phyloP scores from a whole-genome alignment of 1,140 invertebrate species.

The Limonius californicus region DNA sequence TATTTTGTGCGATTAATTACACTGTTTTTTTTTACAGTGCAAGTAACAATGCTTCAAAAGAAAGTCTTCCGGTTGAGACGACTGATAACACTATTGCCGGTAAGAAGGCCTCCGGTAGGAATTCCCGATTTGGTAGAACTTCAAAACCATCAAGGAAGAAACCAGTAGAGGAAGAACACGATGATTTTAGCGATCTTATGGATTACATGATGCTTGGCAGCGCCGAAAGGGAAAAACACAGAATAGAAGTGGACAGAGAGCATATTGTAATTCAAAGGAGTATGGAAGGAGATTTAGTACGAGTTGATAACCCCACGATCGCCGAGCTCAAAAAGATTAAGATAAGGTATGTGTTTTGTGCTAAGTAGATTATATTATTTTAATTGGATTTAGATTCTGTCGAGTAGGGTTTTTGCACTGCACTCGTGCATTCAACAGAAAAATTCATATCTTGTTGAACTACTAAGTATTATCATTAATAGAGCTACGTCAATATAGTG shows the following conservation, averaged over 20 bases:
- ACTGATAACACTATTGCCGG: slow-evolving; percentile 9
- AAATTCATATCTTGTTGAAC: too few species aligned
- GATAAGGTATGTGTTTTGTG: too few species aligned
- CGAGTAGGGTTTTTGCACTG: too few species aligned
- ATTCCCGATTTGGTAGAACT: background rate
- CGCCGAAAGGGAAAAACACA: slow-evolving; percentile 48
- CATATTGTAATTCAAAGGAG: slow-evolving; percentile 51
- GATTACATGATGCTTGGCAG: slow-evolving; percentile 50
- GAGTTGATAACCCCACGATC: slow-evolving; percentile 60
- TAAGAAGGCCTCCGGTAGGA: background rate
- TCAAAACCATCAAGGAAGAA: slow-evolving; percentile 32
- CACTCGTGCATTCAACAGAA: too few species aligned
- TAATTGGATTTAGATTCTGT: too few species aligned
- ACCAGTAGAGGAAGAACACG: slow-evolving; percentile 42
- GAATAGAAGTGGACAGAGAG: slow-evolving; percentile 35
- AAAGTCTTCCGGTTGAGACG: slow-evolving; percentile 37
- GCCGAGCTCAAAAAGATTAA: slow-evolving; percentile 59
- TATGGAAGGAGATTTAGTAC: slow-evolving; percentile 46
- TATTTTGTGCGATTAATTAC: too few species aligned
- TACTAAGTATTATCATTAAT: too few species aligned
- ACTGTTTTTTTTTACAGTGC: slow-evolving; percentile 40
- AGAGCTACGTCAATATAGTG: too few species aligned
- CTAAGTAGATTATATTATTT: too few species aligned
- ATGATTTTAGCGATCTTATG: slow-evolving; percentile 57
- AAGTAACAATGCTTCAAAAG: slow-evolving; percentile 42